Evolutionary conservation across 2,797 vertebrate species (phyloP).

Genomic region (Onychomys torridus): DNA sequence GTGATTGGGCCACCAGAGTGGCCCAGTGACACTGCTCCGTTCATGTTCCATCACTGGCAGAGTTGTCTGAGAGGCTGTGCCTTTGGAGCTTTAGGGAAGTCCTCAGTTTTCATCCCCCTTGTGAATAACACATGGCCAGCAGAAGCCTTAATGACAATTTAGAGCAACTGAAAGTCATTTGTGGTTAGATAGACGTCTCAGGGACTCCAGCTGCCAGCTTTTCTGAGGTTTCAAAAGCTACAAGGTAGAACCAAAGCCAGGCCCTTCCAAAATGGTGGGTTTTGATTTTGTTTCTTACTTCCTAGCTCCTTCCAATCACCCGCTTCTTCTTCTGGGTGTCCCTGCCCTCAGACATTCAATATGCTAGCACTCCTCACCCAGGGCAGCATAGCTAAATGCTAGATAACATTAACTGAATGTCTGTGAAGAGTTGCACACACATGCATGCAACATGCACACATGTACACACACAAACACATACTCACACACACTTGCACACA

Average conservation of each 20-base stretch:
- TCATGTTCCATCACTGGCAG: not conserved
- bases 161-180: conserved; percentile 31
- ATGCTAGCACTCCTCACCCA: accelerated
- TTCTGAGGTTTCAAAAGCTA: conserved; percentile 9
- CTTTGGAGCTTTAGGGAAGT: not conserved
- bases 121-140: conserved; percentile 20
- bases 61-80: not conserved
- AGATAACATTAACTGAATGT: not conserved
- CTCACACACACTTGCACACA: not conserved
- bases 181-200: conserved; percentile 42
- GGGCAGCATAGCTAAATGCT: not conserved
- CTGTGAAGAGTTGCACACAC: not conserved
- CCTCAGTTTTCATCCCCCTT: conserved; percentile 25
- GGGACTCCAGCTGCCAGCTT: not conserved
- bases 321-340: not conserved
- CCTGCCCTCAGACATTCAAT: not conserved
- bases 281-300: not conserved
- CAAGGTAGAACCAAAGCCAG: conserved; percentile 12
- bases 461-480: not conserved
- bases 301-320: not conserved
- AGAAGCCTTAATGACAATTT: not conserved
- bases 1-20: not conserved
- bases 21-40: not conserved
- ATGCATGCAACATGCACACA: not conserved
- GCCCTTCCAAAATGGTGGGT: not conserved